Base-by-base conservation (phyloP, 2,113 vertebrate species). In the Columba livia region DNA sequence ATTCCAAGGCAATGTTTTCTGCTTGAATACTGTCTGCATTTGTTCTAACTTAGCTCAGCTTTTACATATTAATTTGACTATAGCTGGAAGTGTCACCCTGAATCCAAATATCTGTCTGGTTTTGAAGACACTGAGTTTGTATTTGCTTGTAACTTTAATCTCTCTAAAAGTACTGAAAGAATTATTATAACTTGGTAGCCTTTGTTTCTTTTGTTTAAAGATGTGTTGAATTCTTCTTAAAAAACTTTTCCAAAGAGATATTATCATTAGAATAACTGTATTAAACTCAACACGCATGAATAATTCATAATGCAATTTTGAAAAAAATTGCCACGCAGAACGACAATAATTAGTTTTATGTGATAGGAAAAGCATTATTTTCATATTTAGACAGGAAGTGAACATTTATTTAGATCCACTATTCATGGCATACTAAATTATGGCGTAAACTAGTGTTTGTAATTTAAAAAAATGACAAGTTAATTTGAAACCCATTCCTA, bases 371-470 rank as follows among this genome's bases (percentile, higher is more conserved):
- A 90, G 25, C 90, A 75, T 87, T 94, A 94, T 93, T 96, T 96
- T 97, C 79, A 13, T 96, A 89, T 96, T 97, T 96, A 90, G 96
- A 95, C 92, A 96, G 88, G 80, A 96, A 93, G 88, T 47, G 88
- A 90, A 32, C 75, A 54, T 92, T 96, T 95, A 90, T 96, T 93
- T 96, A 78, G 82, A 65, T 87, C 75, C 48, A 57, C 64, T 72
- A 48, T 90, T 90, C 90, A 32, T 9, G 10, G 36, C 40, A 16
- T 67, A 57, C 72, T 90, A 94, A 93, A 92, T 93, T 79, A 89
- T 18, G 61, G 53, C 85, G 90, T 81, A 75, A 96, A 90, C 44
- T 24, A 32, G 38, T 86, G 47, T 89, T 96, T 92, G 90, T 86
- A 87, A 93, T 95, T 92, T 73, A 2, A 84, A 94, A 91, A 96